These are phyloP conservation scores for Batillaria attramentaria DNA, from an alignment of 1,140 invertebrate genomes.

Conservation along the genomic window DNA sequence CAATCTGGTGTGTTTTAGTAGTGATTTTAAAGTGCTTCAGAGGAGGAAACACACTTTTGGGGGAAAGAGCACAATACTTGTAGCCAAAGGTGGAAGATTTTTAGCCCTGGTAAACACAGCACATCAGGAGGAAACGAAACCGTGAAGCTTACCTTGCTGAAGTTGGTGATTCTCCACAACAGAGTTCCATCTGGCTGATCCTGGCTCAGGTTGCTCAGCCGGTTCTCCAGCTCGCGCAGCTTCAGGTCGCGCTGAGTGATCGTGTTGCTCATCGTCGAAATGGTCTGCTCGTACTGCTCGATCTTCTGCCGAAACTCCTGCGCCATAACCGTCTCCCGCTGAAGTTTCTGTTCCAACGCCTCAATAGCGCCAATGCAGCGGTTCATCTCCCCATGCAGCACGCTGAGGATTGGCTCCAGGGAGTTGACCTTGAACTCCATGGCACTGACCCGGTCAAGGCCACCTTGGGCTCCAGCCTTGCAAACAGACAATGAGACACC, in stretches of 20 bases:
- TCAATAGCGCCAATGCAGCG: conserved; percentile 37
- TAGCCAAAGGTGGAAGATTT: too few relatives aligned
- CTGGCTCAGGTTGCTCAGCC: conserved; percentile 10
- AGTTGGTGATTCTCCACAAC: conserved; percentile 62
- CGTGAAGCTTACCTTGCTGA: conserved; percentile 49
- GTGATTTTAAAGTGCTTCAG: too few relatives aligned
- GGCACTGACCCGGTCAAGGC: background rate
- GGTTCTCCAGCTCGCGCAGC: conserved; percentile 42
- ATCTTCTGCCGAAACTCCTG: conserved; percentile 27
- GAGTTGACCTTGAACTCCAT: conserved; percentile 48
- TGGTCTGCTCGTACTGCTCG: conserved; percentile 40
- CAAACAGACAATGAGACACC: background rate
- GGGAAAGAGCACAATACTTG: too few relatives aligned
- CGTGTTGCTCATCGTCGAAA: conserved; percentile 41
- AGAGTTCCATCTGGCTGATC: conserved; percentile 58
- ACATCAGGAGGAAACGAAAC: too few relatives aligned
- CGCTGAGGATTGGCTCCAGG: conserved; percentile 53
- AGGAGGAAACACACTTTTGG: too few relatives aligned
- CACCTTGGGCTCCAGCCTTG: background rate
- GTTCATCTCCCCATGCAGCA: conserved; percentile 42
- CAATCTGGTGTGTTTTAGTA: too few relatives aligned
- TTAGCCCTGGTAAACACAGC: too few relatives aligned
- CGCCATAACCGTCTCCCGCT: conserved; percentile 25
- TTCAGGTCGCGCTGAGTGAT: conserved; percentile 46
- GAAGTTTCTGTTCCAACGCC: conserved; percentile 27